Base-by-base conservation (phyloP, 2,797 vertebrate genomes). In the Phrynocephalus guinanensis region DNA sequence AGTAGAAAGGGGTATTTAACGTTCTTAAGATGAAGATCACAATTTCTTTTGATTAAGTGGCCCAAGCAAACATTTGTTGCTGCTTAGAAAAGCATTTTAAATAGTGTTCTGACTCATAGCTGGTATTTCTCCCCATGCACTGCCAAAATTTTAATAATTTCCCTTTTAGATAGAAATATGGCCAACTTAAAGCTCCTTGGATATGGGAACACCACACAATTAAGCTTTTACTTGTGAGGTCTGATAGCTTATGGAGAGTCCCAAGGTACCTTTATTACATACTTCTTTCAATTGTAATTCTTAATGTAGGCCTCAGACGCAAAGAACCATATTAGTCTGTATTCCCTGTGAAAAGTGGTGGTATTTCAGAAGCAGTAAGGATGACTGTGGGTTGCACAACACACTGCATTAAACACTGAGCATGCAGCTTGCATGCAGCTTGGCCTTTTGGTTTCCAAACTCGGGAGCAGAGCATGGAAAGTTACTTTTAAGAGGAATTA, bases 21-120 rank as follows among this genome's bases (percentile, higher is more conserved):
- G 77, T 72, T 48, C 28, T 28, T 76, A 70, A 76, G 82, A 87
- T 77, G 80, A 83, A 82, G 72, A 38, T 11, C 77, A 76, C 73
- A 22, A 63, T 87, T 87, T 30, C 71, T 82, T 52, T 76, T 86
- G 68, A 33, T 86, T 75, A 81, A 33, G 72, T 7, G 67, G 71
- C 11, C 24, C 56, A 38, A 76, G 72, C 72, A 52, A 87, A 67
- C 68, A 18, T 77, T 67, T 33, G 72, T 82, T 76, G n/a, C 33
- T 44, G 77, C 73, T 33, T 30, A 48, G 38, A 76, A 75, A 63
- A 66, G 44, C 56, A 75, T 48, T 18, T 20, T 72, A 48, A 75
- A 75, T 28, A 3, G 30, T 15, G 2, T 5, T 38, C 8, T 5
- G 33, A 48, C 71, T 24, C 28, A 2, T 24, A 68, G 60, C 44